A percentile compares a stretch with the other conserved stretches of the same genome.
Conservation (phyloP, 2,797 vertebrate species). For the Taenioides sp. region DNA sequence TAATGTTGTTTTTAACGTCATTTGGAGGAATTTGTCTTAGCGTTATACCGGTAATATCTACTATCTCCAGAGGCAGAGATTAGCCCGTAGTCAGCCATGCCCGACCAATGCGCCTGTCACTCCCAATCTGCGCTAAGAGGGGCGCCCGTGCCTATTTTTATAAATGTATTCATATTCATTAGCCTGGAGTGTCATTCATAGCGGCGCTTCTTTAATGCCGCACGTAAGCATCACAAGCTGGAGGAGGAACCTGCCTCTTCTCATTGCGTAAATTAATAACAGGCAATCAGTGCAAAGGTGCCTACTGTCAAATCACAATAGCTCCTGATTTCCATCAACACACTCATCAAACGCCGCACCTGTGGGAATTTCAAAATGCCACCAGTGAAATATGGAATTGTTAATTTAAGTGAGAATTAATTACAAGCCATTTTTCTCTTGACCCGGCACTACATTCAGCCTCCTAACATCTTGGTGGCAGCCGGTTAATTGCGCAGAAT, state of each 20-base stretch:
- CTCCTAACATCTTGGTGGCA: conserved; percentile 70
- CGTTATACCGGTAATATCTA: conserved; percentile 62
- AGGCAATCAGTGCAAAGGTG: conserved; percentile 78
- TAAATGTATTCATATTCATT: conserved; percentile 81
- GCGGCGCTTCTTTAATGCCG: conserved; percentile 67
- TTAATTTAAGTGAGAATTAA: conserved; percentile 79
- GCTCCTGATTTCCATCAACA: conserved; percentile 70
- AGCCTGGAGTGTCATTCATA: conserved; percentile 76
- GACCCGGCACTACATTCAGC: conserved; percentile 68
- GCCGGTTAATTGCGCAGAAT: conserved; percentile 75
- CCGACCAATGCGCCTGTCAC: conserved; percentile 74
- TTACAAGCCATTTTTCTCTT: conserved; percentile 66
- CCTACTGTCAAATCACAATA: conserved; percentile 76
- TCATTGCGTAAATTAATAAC: conserved; percentile 78
- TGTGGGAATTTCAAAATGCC: conserved; percentile 58
- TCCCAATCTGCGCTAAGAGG: conserved; percentile 70
- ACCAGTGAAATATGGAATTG: conserved; percentile 70
- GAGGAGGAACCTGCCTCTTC: conserved; percentile 62
- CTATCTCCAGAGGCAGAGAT: conserved; percentile 62
- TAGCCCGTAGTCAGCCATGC: conserved; percentile 69
- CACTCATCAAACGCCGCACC: conserved; percentile 39
- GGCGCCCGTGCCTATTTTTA: conserved; percentile 74
- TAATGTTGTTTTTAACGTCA: conserved; percentile 48
- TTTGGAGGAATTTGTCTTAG: conserved; percentile 37
- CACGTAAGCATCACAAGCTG: conserved; percentile 64